Evolutionary conservation across 2,888 invertebrate species (phyloP).

Genomic region (Orthosia incerta): DNA sequence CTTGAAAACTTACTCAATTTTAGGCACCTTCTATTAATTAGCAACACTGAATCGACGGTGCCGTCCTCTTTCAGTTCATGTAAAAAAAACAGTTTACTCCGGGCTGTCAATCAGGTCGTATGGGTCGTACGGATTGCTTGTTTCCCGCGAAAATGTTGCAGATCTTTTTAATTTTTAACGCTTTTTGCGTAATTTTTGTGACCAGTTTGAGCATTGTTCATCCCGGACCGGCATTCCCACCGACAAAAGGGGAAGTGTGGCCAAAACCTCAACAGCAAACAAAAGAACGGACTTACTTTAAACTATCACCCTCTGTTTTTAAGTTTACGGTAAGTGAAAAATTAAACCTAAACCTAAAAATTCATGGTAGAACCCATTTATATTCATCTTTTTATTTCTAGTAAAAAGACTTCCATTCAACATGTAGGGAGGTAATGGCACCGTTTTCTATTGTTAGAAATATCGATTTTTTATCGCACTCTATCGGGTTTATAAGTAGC

Average conservation of each 20-base stretch:
- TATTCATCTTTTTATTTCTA: not conserved
- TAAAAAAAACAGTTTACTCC: constrained; percentile 50
- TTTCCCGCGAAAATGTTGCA: constrained; percentile 69
- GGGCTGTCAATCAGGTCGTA: constrained; percentile 51
- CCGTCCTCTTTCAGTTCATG: too few species aligned
- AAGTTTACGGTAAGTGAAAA: constrained; percentile 84
- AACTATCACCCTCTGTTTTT: constrained; percentile 88
- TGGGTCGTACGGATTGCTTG: constrained; percentile 15
- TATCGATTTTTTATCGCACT: constrained; percentile 64
- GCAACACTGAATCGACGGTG: too few species aligned
- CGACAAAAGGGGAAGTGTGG: constrained; percentile 92
- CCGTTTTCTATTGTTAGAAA: constrained; percentile 54
- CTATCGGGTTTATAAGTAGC: constrained; percentile 2
- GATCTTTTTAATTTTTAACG: constrained; percentile 51
- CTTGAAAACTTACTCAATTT: too few species aligned
- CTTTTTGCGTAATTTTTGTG: constrained; percentile 44
- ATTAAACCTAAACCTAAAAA: not conserved
- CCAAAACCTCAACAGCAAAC: constrained; percentile 92
- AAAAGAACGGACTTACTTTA: constrained; percentile 82
- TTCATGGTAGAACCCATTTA: not conserved
- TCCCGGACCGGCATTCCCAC: constrained; percentile 69
- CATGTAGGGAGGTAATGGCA: not conserved
- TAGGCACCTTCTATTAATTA: too few species aligned
- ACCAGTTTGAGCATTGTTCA: constrained; percentile 55
- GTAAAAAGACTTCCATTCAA: not conserved